Evolutionary conservation across 2,113 vertebrate genomes (phyloP).

Genomic region (Calyptommatus sinebrachiatus): DNA sequence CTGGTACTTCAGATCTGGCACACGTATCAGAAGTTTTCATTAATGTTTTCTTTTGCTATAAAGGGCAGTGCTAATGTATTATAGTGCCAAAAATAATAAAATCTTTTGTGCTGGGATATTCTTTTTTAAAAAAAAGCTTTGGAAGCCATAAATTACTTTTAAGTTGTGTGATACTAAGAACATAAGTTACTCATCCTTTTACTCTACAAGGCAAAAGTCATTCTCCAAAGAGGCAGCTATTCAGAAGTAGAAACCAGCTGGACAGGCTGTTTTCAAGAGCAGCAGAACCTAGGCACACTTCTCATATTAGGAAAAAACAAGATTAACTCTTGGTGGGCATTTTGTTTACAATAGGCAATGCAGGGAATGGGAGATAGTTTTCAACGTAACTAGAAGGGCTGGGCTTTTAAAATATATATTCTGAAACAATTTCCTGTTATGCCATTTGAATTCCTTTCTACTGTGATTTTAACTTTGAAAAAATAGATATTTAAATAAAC

Average conservation of each 20-base stretch:
- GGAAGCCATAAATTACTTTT: background rate
- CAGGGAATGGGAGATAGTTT: background rate
- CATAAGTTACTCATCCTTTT: constrained; percentile 18
- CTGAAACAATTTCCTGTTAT: background rate
- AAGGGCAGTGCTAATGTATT: constrained; percentile 17
- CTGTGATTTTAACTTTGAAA: background rate
- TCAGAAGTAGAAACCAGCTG: background rate
- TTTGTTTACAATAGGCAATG: background rate
- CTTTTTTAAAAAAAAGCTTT: background rate
- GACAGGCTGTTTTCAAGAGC: background rate
- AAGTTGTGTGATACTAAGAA: background rate
- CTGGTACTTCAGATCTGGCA: constrained; percentile 19
- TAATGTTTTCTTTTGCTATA: constrained; percentile 32
- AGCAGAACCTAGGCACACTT: background rate
- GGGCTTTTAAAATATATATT: background rate
- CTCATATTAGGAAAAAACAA: background rate
- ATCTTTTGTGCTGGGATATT: background rate
- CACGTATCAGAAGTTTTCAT: constrained; percentile 22
- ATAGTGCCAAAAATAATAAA: constrained; percentile 26
- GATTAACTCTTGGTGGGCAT: background rate
- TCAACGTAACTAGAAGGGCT: background rate
- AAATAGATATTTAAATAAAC: background rate
- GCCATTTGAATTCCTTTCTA: background rate
- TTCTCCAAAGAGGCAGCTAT: background rate
- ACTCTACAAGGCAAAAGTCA: background rate